Conservation (phyloP, 2,113 vertebrate species). For the Eublepharis macularius region DNA sequence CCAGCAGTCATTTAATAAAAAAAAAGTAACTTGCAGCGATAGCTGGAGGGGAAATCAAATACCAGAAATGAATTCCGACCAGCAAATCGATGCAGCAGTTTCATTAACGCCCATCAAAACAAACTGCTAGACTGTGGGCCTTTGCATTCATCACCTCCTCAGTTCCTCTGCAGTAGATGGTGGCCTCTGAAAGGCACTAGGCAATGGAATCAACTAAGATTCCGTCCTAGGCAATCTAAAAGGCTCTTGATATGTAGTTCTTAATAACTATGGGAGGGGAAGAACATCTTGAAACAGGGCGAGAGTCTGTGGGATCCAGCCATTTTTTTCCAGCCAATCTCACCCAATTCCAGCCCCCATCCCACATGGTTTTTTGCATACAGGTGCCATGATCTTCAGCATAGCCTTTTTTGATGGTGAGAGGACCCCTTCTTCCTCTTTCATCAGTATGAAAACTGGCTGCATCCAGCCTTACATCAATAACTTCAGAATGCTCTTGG, state of each 20-base stretch:
- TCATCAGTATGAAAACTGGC: no score
- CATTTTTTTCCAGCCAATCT: no score
- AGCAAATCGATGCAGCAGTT: constrained; percentile 54
- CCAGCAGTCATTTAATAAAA: constrained; percentile 67
- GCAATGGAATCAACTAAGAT: constrained; percentile 59
- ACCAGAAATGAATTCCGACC: constrained; percentile 68
- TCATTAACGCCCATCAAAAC: constrained; percentile 60
- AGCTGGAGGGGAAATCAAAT: constrained; percentile 72
- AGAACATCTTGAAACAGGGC: constrained; percentile 58
- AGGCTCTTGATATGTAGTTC: background rate
- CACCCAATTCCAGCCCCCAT: no score
- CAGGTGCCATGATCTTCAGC: no score
- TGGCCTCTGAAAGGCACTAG: constrained; percentile 48
- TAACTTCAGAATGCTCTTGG: constrained; percentile 39
- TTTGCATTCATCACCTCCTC: constrained; percentile 30
- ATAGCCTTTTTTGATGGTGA: no score
- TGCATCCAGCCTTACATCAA: constrained; percentile 9
- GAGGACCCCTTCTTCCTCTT: no score
- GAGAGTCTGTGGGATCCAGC: no score
- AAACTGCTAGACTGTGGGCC: constrained; percentile 40
- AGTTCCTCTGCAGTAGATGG: constrained; percentile 53
- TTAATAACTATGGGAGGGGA: constrained; percentile 21
- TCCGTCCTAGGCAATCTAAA: constrained; percentile 36
- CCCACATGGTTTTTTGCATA: no score
- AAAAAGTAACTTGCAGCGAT: constrained; percentile 58